Evolutionary conservation across 1,140 invertebrate species (phyloP).

Genomic region (Nephila pilipes): DNA sequence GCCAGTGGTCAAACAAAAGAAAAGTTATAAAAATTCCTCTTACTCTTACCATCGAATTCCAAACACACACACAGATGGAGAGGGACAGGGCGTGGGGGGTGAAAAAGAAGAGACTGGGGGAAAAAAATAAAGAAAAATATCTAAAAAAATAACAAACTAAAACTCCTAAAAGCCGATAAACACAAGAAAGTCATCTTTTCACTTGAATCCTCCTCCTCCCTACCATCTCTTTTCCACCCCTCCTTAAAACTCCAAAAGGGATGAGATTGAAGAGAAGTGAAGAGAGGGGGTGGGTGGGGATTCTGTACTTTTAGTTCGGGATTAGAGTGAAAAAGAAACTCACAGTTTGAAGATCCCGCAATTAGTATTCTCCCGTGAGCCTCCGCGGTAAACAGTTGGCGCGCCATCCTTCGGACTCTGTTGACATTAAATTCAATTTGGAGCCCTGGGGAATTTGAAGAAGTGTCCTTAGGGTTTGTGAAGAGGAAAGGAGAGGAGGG

Average conservation of each 20-base stretch:
- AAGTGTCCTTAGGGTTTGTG: slow-evolving; percentile 62
- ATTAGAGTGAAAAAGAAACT: slow-evolving; percentile 75
- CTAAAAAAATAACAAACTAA: slow-evolving; percentile 69
- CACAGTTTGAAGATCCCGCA: slow-evolving; percentile 72
- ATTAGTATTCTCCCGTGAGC: slow-evolving; percentile 73
- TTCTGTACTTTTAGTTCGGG: slow-evolving; percentile 62
- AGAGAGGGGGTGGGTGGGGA: not conserved
- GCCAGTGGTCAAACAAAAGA: slow-evolving; percentile 26
- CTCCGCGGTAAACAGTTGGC: slow-evolving; percentile 65
- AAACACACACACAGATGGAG: slow-evolving; percentile 55
- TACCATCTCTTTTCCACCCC: not conserved
- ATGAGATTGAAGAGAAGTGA: slow-evolving; percentile 52
- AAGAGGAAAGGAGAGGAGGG: not conserved
- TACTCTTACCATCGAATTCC: slow-evolving; percentile 59
- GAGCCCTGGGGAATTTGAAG: slow-evolving; percentile 68
- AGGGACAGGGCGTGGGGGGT: not conserved
- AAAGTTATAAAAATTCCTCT: slow-evolving; percentile 72
- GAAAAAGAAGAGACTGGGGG: not conserved
- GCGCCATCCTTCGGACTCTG: slow-evolving; percentile 64
- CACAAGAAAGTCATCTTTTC: slow-evolving; percentile 75
- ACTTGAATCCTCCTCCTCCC: slow-evolving; percentile 3
- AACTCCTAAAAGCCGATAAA: slow-evolving; percentile 74
- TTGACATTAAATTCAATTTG: slow-evolving; percentile 75
- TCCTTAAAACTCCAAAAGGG: slow-evolving; percentile 57
- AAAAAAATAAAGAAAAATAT: not conserved